phyloP scores from a whole-genome alignment of 2,113 vertebrate species.

The Calyptommatus sinebrachiatus region DNA sequence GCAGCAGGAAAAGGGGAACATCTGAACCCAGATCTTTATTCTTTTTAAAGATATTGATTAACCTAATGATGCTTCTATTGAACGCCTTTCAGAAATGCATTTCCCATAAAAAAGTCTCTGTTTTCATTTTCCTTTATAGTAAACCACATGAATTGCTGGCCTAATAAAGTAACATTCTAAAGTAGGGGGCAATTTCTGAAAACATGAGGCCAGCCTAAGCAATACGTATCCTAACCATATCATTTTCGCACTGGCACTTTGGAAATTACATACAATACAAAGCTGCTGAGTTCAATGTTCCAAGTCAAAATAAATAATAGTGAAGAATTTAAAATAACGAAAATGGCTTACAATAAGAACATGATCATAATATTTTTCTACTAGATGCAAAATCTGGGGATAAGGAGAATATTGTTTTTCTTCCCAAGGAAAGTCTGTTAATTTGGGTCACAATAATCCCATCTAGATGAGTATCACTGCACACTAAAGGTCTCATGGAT shows the following conservation, averaged over 20 bases:
- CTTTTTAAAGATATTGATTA: slow-evolving; percentile 37
- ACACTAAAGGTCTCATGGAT: too few relatives aligned
- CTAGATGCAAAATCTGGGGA: too few relatives aligned
- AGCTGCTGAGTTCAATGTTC: not conserved
- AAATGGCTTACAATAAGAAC: too few relatives aligned
- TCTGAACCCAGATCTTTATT: slow-evolving; percentile 35
- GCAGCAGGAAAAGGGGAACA: not conserved
- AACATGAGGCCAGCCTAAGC: not conserved
- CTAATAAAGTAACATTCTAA: slow-evolving; percentile 29
- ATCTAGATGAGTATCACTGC: too few relatives aligned
- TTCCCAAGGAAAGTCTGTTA: too few relatives aligned
- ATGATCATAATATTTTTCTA: too few relatives aligned
- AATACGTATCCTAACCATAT: not conserved
- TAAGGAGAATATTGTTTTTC: too few relatives aligned
- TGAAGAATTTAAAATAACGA: too few relatives aligned
- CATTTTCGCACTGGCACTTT: not conserved
- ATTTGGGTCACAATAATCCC: too few relatives aligned
- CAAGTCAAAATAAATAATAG: not conserved
- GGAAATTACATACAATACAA: not conserved
- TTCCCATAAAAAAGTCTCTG: slow-evolving; percentile 37
- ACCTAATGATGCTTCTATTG: slow-evolving; percentile 16
- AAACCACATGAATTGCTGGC: slow-evolving; percentile 28
- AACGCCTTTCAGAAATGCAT: slow-evolving; percentile 26
- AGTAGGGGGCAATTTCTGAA: slow-evolving; percentile 2
- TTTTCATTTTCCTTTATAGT: slow-evolving; percentile 40